Evolutionary conservation across 2,888 invertebrate species (phyloP), one percentile per base, ranked within the genome.

Genomic region (Eilema caniola): DNA sequence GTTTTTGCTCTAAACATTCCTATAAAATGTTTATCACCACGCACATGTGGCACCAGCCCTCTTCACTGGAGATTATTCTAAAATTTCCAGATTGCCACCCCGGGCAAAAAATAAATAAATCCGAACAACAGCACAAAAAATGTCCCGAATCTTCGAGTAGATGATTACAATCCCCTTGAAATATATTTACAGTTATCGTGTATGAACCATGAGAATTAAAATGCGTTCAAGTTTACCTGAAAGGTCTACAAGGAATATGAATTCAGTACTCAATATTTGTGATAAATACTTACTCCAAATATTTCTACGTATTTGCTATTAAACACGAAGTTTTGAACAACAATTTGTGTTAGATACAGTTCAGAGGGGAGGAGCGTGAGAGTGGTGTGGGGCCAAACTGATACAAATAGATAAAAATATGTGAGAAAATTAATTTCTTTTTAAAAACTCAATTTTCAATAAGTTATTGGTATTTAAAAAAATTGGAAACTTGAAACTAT

Each of bases 21-120:
- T 92, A 95, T 95, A 95, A 95, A 95, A 95, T 95, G 94, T 95
- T 95, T 95, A 95, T 95, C 95, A 87, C 92, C 86, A 86, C 74
- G 87, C 94, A 94, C 95, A 95, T 95, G 95, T 95, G 94, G 87
- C 83, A 68, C 83, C 90, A 87, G 87, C 88, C 91, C 92, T 91
- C 93, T 92, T 90, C 89, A 90, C 85, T 85, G 84, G 87, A 93
- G 94, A 94, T 95, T 92, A 93, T 93, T 92, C 93, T 89, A 91
- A 94, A 94, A 93, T 92, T 89, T 93, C 94, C 95, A 95, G 94
- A 95, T 95, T 95, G 95, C 95, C 94, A 93, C 93, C 93, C 94
- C 91, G 88, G 85, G 92, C 93, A 94, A 95, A 95, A 95, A 95
- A 93, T 91, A 94, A 94, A 95, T 95, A 94, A 94, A 94, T 95